Evolutionary conservation across 2,888 invertebrate genomes (phyloP).

Genomic region (Erebia aethiops): DNA sequence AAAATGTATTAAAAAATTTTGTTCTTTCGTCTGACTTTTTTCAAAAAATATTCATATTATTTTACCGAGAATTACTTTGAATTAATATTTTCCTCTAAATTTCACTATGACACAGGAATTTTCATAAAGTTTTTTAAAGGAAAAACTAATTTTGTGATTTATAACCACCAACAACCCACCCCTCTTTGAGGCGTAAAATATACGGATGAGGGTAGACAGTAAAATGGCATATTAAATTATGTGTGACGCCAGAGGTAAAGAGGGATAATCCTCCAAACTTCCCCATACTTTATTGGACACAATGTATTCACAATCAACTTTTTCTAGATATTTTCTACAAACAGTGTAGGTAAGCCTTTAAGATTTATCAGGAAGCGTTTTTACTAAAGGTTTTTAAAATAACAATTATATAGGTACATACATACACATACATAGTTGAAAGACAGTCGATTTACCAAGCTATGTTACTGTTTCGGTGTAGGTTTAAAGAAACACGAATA

Average conservation of each 20-base stretch:
- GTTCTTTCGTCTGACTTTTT: too few relatives aligned
- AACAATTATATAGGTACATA: too few relatives aligned
- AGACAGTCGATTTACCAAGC: too few relatives aligned
- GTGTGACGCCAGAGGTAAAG: conserved; percentile 67
- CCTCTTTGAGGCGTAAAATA: conserved; percentile 44
- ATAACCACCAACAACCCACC: too few relatives aligned
- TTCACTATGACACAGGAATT: neutral
- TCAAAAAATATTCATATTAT: too few relatives aligned
- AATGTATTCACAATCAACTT: conserved; percentile 50
- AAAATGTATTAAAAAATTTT: too few relatives aligned
- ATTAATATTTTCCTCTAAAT: neutral
- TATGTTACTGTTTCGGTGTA: too few relatives aligned
- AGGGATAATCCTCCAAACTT: conserved; percentile 74
- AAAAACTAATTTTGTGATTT: conserved; percentile 43
- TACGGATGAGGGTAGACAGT: conserved; percentile 71
- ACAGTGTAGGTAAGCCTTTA: neutral
- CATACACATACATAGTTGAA: too few relatives aligned
- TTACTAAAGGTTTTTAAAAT: neutral
- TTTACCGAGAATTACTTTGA: too few relatives aligned
- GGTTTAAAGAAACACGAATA: too few relatives aligned
- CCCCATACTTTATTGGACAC: conserved; percentile 66
- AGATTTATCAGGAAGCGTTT: neutral
- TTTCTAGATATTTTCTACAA: conserved; percentile 15
- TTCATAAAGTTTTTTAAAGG: conserved; percentile 19
- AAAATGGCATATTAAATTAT: conserved; percentile 75